Evolutionary conservation across 2,113 vertebrate species (phyloP).

Genomic region (Ochotona princeps): DNA sequence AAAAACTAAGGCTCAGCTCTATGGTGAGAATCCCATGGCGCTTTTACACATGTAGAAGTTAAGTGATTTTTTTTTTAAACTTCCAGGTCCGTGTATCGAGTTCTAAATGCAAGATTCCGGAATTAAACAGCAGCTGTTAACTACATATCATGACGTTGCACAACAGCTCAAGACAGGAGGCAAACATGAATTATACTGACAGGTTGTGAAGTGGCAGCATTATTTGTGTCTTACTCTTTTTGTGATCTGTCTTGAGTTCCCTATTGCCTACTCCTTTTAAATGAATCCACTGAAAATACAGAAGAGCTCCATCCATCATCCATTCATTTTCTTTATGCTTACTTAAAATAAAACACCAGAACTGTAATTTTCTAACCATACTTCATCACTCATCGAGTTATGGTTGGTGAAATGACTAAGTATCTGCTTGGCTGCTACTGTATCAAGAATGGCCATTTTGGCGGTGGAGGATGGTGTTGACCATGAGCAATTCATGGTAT

Average conservation of each 20-base stretch:
- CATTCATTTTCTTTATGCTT: constrained; percentile 69
- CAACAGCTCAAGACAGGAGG: constrained; percentile 3
- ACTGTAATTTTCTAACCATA: constrained; percentile 72
- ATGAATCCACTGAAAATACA: constrained; percentile 67
- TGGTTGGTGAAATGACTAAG: constrained; percentile 47
- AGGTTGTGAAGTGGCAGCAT: constrained; percentile 21
- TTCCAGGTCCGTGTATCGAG: neutral
- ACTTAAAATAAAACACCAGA: constrained; percentile 72
- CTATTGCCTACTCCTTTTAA: constrained; percentile 62
- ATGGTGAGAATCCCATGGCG: neutral
- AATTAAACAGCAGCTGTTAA: constrained; percentile 51
- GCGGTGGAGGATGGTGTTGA: constrained; percentile 58
- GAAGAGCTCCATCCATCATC: constrained; percentile 51
- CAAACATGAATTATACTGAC: constrained; percentile 51
- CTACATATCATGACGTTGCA: neutral
- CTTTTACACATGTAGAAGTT: constrained; percentile 18
- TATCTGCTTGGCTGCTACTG: neutral
- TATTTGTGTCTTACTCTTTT: constrained; percentile 65
- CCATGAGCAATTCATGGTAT: constrained; percentile 56
- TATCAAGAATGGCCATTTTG: constrained; percentile 39
- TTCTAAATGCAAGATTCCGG: constrained; percentile 26
- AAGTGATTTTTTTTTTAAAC: neutral
- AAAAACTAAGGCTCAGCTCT: neutral
- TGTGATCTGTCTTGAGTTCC: constrained; percentile 44
- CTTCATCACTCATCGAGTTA: constrained; percentile 63